Base-by-base conservation (phyloP, 2,113 vertebrate species). In the Psittacus erithacus region DNA sequence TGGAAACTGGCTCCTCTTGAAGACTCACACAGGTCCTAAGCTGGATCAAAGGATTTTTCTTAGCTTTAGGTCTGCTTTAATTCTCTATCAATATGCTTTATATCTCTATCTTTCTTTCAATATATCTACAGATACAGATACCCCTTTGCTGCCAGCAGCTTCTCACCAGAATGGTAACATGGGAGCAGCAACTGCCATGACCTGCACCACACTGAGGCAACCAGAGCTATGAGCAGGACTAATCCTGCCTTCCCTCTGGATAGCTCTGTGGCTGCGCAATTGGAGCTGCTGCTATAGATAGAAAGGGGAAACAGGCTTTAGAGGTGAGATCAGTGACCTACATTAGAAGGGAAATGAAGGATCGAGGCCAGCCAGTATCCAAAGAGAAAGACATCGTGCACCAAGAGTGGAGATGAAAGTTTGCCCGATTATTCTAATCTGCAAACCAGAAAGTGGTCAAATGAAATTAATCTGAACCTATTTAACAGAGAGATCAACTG, bases 91-190 rank as follows among this genome's bases (percentile, higher is more conserved):
- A 46, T 11, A 73, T 7, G 33, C 17, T 85, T 67, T 78, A 5
- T 33, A 39, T 29, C 18, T 84, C 27, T 62, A 24, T 9, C 47
- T n/a, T 4, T 27, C 46, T 57, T 23, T 38, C 41, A 39, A 5
- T 53, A 5, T 10, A 85, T 29, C 49, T 82, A 43, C 28, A 87
- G 33, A n/a, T 62, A 11, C 6, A 70, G 20, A n/a, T 59, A 59
- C 23, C 33, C 33, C 27, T 81, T 23, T 1, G 7, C n/a, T 46
- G 29, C 35, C 67, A 50, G 74, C 43, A 78, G 70, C 55, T 84
- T 82, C 69, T 53, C 0, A 0, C 6, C 65, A 62, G 53, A 44
- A 76, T 7, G 16, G 33, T 63, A 81, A 50, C 0, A 1, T 11
- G 18, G n/a, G 9, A 69, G 29, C 27, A 60, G 52, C 1, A 7